Base-by-base conservation (phyloP, 2,797 vertebrate genomes). In the Sebastes goodei region DNA sequence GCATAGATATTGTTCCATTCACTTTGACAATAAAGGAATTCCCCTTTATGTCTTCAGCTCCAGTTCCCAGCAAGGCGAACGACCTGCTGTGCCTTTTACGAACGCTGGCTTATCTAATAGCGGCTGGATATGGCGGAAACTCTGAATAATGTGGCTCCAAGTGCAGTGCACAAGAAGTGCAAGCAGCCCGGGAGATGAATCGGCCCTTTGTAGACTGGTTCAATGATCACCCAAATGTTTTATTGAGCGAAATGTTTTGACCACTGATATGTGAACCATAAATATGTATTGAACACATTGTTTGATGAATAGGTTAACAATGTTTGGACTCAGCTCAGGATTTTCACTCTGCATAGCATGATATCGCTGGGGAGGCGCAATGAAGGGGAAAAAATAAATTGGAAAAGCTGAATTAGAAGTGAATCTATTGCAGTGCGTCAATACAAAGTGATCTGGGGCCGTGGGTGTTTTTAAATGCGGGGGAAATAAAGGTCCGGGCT, bases 161-260 rank as follows among this genome's bases (percentile, higher is more conserved):
- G 71, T 85, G 72, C 61, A n/a, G 14, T 32, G 77, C 81, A 64
- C 74, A 55, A 80, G 72, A 80, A 83, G 80, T 76, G 75, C 62
- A 74, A 66, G 72, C 68, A 83, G 71, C 84, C 78, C 12, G 38
- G 56, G 79, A 89, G 84, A 86, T 85, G 59, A 88, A 92, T 84
- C 79, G 86, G 60, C 82, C 77, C 81, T 88, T 89, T 86, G 88
- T 86, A 25, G 73, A 90, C 80, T 35, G 76, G 74, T 60, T 84
- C 76, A 82, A 67, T 86, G 88, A 90, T 86, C 71, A 64, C 33
- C 80, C 81, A 83, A 91, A 92, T 92, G 78, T 89, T 92, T 88
- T 92, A 94, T 89, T 87, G 89, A 92, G 85, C 84, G 70, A 90
- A 93, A 89, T 80, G 80, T 88, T 89, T 91, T 86, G 72, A 79